These are phyloP conservation scores for Malaclemys terrapin DNA, from an alignment of 2,113 vertebrate genomes.

Conservation along the genomic window DNA sequence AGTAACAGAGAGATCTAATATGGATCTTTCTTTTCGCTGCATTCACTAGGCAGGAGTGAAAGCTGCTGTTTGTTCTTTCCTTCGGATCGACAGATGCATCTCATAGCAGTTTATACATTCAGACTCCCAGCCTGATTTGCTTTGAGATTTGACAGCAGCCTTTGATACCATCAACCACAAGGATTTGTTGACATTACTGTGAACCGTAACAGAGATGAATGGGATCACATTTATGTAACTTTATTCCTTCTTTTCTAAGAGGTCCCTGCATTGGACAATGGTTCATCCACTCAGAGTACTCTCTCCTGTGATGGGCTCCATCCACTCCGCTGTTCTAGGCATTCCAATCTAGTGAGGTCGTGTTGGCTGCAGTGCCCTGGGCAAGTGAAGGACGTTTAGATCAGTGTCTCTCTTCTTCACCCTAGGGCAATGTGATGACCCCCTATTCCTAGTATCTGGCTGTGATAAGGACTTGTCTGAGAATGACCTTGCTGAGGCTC, in stretches of 20 bases:
- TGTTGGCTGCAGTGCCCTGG: background rate
- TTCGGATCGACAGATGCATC: background rate
- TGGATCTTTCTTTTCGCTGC: conserved; percentile 13
- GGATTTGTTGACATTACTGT: background rate
- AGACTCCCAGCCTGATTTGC: background rate
- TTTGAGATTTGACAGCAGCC: background rate
- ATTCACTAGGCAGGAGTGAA: background rate
- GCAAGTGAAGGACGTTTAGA: background rate
- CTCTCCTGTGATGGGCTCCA: background rate
- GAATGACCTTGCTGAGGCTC: background rate
- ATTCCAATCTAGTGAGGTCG: background rate
- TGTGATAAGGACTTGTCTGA: background rate
- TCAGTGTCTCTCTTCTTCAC: background rate
- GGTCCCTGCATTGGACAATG: background rate
- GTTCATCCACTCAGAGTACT: background rate
- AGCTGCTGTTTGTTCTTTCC: background rate
- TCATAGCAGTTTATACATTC: background rate
- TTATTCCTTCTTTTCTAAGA: background rate
- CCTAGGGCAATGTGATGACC: background rate
- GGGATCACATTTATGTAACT: background rate
- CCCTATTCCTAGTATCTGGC: background rate
- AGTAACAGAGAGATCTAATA: conserved; percentile 25
- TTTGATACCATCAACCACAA: background rate
- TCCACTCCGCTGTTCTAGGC: background rate
- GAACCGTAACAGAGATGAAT: background rate